Evolutionary conservation across 2,113 vertebrate species (phyloP).

Genomic region (Rhegmatorhina hoffmannsi): DNA sequence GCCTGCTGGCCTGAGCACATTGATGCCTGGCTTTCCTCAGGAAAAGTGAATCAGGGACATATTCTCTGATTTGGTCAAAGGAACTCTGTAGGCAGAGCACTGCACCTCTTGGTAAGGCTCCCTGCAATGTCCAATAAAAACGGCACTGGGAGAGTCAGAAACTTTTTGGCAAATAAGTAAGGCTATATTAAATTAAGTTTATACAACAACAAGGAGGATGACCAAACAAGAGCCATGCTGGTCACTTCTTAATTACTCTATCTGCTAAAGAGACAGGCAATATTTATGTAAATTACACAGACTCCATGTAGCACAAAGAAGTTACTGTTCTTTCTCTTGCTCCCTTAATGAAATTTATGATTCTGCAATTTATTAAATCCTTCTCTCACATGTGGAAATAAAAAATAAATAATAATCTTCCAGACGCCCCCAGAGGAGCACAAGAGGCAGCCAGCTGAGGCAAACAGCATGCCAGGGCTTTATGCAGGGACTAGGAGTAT

Average conservation of each 20-base stretch:
- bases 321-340: slow-evolving; percentile 22
- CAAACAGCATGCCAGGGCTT: slow-evolving; percentile 17
- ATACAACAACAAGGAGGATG: neutral
- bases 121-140: neutral
- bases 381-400: slow-evolving; percentile 61
- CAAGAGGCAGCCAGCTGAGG: slow-evolving; percentile 34
- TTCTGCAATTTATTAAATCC: slow-evolving; percentile 67
- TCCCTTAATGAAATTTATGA: slow-evolving; percentile 47
- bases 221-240: neutral
- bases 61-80: neutral
- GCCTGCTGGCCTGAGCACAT: neutral
- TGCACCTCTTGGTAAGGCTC: neutral
- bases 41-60: neutral
- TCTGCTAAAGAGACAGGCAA: slow-evolving; percentile 46
- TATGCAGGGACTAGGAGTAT: neutral
- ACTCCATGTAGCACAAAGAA: slow-evolving; percentile 2
- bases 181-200: neutral
- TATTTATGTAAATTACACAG: slow-evolving; percentile 52
- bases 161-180: neutral
- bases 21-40: neutral
- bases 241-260: slow-evolving; percentile 17
- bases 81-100: neutral
- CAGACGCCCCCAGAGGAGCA: slow-evolving; percentile 1
- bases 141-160: neutral
- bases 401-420: neutral